Evolutionary conservation across 2,113 vertebrate species (phyloP).

Genomic region (Cyprinus carpio): DNA sequence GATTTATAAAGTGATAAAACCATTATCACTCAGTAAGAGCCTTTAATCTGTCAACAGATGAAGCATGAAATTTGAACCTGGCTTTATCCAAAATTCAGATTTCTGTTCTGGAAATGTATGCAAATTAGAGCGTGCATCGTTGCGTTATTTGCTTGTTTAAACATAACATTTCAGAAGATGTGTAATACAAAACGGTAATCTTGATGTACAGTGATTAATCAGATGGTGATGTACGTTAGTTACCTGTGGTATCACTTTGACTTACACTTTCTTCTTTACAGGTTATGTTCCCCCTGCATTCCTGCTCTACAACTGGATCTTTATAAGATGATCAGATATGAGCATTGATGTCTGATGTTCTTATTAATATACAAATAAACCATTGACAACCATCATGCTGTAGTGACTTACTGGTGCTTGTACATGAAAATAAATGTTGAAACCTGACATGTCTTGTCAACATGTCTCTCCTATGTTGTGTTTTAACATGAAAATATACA

Average conservation of each 20-base stretch:
- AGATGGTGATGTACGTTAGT: background rate
- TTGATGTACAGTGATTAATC: background rate
- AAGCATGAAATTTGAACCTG: background rate
- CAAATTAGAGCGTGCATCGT: background rate
- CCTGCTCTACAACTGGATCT: constrained; percentile 39
- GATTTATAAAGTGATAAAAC: background rate
- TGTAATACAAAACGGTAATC: background rate
- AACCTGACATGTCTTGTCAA: background rate
- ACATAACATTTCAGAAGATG: background rate
- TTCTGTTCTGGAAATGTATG: background rate
- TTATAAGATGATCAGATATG: constrained; percentile 60
- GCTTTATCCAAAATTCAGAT: background rate
- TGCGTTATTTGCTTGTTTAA: background rate
- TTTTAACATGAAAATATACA: background rate
- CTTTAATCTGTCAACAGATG: background rate
- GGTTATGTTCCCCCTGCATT: constrained; percentile 43
- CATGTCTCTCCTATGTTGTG: background rate
- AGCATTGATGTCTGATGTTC: constrained; percentile 66
- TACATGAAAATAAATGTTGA: background rate
- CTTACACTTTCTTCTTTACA: constrained; percentile 22
- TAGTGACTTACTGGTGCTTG: background rate
- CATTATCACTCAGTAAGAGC: background rate
- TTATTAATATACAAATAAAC: constrained; percentile 67
- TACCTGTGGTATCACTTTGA: background rate
- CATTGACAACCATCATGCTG: constrained; percentile 58